Conservation (phyloP, 2,113 vertebrate genomes). For the Alouatta palliata region DNA sequence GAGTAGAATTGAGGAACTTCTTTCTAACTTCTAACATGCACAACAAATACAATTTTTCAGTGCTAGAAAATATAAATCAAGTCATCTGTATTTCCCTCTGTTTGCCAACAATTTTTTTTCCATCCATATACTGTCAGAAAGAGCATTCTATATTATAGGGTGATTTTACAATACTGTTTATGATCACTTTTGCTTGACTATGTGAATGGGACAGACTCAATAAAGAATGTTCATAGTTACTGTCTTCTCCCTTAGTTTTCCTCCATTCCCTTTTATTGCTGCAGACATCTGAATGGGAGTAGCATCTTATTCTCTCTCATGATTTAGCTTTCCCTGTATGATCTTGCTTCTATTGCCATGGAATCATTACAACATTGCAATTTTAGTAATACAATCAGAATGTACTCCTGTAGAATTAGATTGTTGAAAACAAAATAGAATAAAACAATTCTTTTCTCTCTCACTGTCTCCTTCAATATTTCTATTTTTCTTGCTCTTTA, state of each 20-base stretch:
- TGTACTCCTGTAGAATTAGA: constrained; percentile 61
- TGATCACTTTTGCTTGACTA: not conserved
- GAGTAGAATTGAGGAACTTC: not conserved
- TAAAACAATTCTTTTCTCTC: not conserved
- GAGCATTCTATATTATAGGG: not conserved
- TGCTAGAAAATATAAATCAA: not conserved
- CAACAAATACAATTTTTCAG: not conserved
- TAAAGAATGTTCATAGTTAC: not conserved
- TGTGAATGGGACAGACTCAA: not conserved
- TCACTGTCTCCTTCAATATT: not conserved
- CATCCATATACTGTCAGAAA: not conserved
- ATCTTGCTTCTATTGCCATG: constrained; percentile 80
- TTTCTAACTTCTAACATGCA: not conserved
- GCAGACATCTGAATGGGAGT: constrained; percentile 67
- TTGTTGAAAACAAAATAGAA: constrained; percentile 46
- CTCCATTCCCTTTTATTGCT: constrained; percentile 16
- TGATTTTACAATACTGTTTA: not conserved
- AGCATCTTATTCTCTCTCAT: constrained; percentile 67
- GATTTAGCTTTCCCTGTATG: constrained; percentile 73
- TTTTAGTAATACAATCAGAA: constrained; percentile 69
- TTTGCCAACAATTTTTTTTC: constrained; percentile 38
- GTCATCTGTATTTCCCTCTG: not conserved
- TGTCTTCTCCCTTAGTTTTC: not conserved
- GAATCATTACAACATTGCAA: constrained; percentile 79
- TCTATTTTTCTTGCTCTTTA: not conserved